A percentile compares a stretch with the other conserved stretches of the same genome.
Conservation (phyloP, 1,140 invertebrate species). For the Augochlora pura region DNA sequence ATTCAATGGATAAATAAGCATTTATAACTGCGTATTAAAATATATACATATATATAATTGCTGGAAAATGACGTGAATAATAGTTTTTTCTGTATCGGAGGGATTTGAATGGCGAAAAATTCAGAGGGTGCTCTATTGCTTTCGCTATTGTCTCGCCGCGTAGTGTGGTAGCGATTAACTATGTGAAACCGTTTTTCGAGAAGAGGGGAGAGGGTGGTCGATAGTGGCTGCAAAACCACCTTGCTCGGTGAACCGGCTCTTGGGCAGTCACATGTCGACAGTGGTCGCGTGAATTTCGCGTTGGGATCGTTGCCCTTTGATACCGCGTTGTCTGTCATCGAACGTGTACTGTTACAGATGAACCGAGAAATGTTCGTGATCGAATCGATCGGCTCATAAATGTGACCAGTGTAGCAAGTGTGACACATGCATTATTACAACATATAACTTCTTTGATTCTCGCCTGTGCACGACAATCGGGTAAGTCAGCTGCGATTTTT, state of each 20-base stretch:
- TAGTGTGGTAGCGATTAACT: not conserved
- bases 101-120: too few relatives aligned
- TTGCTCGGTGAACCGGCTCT: constrained; percentile 60
- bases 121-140: too few relatives aligned
- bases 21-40: too few relatives aligned
- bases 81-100: too few relatives aligned
- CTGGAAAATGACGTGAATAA: too few relatives aligned
- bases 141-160: too few relatives aligned
- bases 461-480: not conserved
- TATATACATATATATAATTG: too few relatives aligned
- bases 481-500: not conserved
- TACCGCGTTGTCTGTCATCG: not conserved
- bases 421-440: not conserved
- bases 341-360: not conserved
- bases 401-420: not conserved
- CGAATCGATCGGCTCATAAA: too few relatives aligned
- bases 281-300: constrained; percentile 49
- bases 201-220: constrained; percentile 70
- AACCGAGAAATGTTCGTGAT: not conserved
- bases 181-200: constrained; percentile 50
- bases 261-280: constrained; percentile 72
- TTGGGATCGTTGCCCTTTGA: not conserved
- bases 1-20: too few relatives aligned
- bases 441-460: not conserved
- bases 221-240: constrained; percentile 71